These are phyloP conservation scores for Hydra vulgaris DNA, from an alignment of 30 jellyfish, hydroid and myxozoan genomes.

Conservation along the genomic window DNA sequence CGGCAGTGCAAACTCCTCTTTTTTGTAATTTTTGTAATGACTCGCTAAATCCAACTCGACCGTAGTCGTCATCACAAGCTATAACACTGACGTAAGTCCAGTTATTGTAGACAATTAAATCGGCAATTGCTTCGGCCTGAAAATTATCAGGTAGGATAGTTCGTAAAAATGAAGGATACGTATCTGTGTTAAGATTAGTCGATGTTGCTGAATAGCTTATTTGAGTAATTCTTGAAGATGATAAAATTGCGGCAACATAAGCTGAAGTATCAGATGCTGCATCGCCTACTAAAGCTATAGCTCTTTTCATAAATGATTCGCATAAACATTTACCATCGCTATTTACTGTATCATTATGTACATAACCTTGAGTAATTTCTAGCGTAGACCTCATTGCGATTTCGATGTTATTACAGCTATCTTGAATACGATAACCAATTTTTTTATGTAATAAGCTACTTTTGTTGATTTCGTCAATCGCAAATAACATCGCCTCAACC, in stretches of 20 bases:
- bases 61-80: constrained; percentile 93
- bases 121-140: constrained; percentile 79
- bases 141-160: constrained; percentile 90
- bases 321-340: constrained; percentile 39
- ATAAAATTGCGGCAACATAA: constrained; percentile 60
- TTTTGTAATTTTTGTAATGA: constrained; percentile 55
- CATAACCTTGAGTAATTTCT: constrained; percentile 40
- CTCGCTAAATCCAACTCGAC: constrained; percentile 76
- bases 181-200: constrained; percentile 65
- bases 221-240: constrained; percentile 75
- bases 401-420: constrained; percentile 70
- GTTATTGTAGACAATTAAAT: constrained; percentile 31
- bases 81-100: constrained; percentile 81
- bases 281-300: constrained; percentile 80
- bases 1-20: constrained; percentile 61
- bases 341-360: not conserved
- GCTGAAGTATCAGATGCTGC: constrained; percentile 87
- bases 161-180: constrained; percentile 84
- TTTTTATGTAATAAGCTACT: constrained; percentile 39
- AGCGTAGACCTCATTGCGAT: constrained; percentile 68
- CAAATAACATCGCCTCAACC: constrained; percentile 84
- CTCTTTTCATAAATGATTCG: constrained; percentile 32
- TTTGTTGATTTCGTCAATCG: constrained; percentile 75
- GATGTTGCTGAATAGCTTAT: constrained; percentile 92
- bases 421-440: constrained; percentile 70